A percentile compares a stretch with the other conserved stretches of the same genome.
These are phyloP conservation scores for Cotesia chilonis DNA, from an alignment of 1,140 invertebrate species.

Conservation along the genomic window DNA sequence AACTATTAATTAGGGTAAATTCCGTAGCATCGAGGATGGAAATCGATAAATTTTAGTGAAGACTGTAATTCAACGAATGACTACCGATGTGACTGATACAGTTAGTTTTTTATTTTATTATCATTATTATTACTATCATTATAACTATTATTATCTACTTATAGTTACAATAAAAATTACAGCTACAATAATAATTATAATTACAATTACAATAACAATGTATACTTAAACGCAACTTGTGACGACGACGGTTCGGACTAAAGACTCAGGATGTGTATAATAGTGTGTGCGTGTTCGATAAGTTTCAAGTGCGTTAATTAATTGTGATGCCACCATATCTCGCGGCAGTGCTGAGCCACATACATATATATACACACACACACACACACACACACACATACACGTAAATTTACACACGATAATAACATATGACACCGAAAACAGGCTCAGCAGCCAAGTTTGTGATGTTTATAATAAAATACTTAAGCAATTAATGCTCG, in stretches of 20 bases:
- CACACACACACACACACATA: slow-evolving; percentile 33
- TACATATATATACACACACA: slow-evolving; percentile 13
- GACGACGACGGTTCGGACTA: slow-evolving; percentile 6
- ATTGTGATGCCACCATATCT: slow-evolving; percentile 69
- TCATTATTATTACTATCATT: no score
- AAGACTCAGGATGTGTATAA: neutral
- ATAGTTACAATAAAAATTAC: neutral
- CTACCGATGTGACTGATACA: no score
- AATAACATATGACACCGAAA: no score
- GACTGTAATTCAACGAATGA: no score
- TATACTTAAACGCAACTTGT: neutral
- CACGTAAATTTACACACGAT: slow-evolving; percentile 41
- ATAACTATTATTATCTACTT: no score
- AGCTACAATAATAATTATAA: no score
- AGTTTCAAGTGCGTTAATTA: slow-evolving; percentile 64
- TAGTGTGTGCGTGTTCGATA: slow-evolving; percentile 46
- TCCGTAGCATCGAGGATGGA: neutral
- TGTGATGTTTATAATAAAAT: slow-evolving; percentile 66
- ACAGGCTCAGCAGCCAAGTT: slow-evolving; percentile 63
- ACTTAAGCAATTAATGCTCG: slow-evolving; percentile 58
- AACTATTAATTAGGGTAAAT: neutral
- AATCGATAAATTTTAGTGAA: neutral
- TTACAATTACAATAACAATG: neutral
- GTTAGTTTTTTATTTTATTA: no score
- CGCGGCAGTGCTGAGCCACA: slow-evolving; percentile 63